A percentile compares a stretch with the other conserved stretches of the same genome.
These are phyloP conservation scores for Glaucomys volans DNA, from an alignment of 2,113 vertebrate species.

Conservation along the genomic window DNA sequence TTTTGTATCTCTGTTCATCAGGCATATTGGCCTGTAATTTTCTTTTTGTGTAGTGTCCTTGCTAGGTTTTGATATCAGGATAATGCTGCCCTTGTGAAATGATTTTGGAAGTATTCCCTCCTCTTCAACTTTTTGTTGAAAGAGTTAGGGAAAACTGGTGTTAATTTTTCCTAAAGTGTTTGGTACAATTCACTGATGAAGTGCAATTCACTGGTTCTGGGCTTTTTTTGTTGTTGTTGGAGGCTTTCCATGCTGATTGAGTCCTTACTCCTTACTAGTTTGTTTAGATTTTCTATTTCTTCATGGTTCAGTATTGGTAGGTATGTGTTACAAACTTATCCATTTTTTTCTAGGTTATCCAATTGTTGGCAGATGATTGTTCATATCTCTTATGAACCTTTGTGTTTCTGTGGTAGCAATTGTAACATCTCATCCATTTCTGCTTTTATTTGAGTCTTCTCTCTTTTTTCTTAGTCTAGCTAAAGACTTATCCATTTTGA, in stretches of 20 bases:
- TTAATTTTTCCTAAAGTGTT: not conserved
- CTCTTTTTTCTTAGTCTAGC: not conserved
- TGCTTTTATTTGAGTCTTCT: not conserved
- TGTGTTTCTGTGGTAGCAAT: not conserved
- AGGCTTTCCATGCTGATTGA: not conserved
- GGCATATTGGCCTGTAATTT: too few species aligned
- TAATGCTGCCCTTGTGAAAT: not conserved
- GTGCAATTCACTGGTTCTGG: not conserved
- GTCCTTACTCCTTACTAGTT: not conserved
- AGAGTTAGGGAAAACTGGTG: not conserved
- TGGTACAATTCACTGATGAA: not conserved
- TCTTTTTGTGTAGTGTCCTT: not conserved
- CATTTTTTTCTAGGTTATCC: not conserved
- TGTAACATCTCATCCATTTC: not conserved
- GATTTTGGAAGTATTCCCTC: not conserved
- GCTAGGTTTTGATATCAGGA: not conserved
- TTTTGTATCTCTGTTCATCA: not conserved
- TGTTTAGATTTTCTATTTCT: not conserved
- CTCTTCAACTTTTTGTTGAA: not conserved
- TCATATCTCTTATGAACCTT: not conserved
- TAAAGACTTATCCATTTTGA: not conserved
- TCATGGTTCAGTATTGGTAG: not conserved
- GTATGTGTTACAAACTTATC: not conserved
- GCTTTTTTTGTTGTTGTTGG: not conserved
- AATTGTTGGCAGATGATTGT: not conserved